phyloP scores from a whole-genome alignment of 2,113 vertebrate genomes.

The Phrynosoma platyrhinos region DNA sequence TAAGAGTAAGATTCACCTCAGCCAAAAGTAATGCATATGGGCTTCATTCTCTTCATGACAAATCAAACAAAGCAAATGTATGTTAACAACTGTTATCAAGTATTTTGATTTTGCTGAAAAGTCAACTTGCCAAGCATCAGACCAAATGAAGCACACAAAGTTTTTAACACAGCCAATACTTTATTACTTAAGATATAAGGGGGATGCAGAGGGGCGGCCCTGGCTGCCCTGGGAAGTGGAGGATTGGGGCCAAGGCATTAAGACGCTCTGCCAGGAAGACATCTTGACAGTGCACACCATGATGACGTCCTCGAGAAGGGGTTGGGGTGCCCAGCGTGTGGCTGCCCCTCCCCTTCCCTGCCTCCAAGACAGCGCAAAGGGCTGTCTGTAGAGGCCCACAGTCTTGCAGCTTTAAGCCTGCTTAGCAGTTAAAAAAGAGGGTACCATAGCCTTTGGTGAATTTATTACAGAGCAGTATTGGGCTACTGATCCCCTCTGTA shows the following conservation, averaged over 20 bases:
- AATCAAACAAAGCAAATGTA: background rate
- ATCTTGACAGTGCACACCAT: too few relatives aligned
- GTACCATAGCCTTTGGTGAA: too few relatives aligned
- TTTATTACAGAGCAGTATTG: background rate
- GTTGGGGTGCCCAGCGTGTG: too few relatives aligned
- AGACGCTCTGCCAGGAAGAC: too few relatives aligned
- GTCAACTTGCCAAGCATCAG: background rate
- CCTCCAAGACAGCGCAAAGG: too few relatives aligned
- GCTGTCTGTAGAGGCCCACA: too few relatives aligned
- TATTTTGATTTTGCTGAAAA: background rate
- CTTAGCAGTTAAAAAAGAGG: background rate
- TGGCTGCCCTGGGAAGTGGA: too few relatives aligned
- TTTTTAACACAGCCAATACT: background rate
- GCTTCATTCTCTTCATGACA: background rate
- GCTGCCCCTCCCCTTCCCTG: too few relatives aligned
- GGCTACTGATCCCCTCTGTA: background rate
- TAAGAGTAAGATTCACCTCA: background rate
- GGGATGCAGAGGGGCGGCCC: too few relatives aligned
- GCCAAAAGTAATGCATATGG: background rate
- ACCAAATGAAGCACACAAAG: background rate
- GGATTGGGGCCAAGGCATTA: too few relatives aligned
- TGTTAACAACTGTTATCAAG: background rate
- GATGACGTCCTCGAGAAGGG: too few relatives aligned
- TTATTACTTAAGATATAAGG: background rate
- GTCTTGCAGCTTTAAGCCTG: background rate